Percentiles rank a stretch among this genome's conserved stretches.
phyloP scores from a whole-genome alignment of 2,888 invertebrate species.

The Heliconius sara region DNA sequence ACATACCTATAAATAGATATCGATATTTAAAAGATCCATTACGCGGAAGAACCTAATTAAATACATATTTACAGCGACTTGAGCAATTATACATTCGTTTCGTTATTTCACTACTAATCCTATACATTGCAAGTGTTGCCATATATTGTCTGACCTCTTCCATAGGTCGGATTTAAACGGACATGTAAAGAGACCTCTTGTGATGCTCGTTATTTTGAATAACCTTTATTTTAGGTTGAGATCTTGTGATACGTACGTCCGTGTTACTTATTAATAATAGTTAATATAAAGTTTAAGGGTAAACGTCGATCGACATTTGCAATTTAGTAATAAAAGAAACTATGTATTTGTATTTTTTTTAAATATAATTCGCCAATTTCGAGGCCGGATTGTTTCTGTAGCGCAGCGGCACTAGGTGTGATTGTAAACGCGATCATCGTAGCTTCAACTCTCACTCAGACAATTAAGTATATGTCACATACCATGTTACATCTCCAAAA shows the following conservation, averaged over 20 bases:
- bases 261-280: conserved; percentile 2
- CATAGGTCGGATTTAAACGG: conserved; percentile 38
- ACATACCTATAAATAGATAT: no score
- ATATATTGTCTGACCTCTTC: conserved; percentile 31
- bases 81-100: conserved; percentile 14
- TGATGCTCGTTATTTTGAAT: conserved; percentile 15
- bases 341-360: neutral
- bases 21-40: neutral
- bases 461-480: neutral
- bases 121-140: neutral
- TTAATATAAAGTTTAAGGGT: conserved; percentile 9
- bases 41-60: neutral
- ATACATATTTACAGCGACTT: neutral
- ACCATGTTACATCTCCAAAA: no score
- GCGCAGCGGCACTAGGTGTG: neutral
- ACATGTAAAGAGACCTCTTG: conserved; percentile 34
- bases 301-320: conserved; percentile 13
- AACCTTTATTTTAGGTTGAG: conserved; percentile 13
- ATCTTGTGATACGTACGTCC: conserved; percentile 8
- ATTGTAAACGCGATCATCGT: no score
- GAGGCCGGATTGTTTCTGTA: neutral
- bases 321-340: neutral
- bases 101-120: neutral
- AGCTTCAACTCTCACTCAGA: neutral
- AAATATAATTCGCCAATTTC: neutral